Evolutionary conservation across 2,888 invertebrate genomes (phyloP), one percentile per base, ranked within the genome.

Genomic region (Branchinecta sandiegonensis): DNA sequence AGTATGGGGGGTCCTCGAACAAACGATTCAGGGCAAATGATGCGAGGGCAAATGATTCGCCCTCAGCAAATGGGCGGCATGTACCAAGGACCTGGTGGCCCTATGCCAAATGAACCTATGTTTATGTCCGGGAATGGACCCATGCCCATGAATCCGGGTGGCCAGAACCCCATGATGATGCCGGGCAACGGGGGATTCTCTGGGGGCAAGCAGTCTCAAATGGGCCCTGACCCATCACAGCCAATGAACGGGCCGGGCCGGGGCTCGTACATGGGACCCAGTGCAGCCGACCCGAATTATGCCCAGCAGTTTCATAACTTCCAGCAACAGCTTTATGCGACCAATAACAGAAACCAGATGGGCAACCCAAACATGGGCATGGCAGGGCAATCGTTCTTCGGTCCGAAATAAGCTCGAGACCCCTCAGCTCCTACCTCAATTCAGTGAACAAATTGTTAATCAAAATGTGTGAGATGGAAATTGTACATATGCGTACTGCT

Each of bases 231-330:
- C 14, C 65, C 70, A 47, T 48, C 50, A 11, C 46, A 48, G 64
- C 63, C 48, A 23, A 46, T 47, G 10, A 65, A 67, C n/a, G 71
- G 50, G 64, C 74, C 83, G 71, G 81, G 80, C 73, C 88, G 88
- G 77, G 86, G 85, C 73, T 80, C 81, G 64, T 92, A 90, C 77
- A 87, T 89, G 69, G 89, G 89, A 47, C 90, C 90, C 10, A 88
- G 74, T 48, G 89, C 91, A 70, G 86, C 88, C 66, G 93, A 94
- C 80, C 89, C 93, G 13, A 90, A 90, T 77, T 94, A 94, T 81
- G 93, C 92, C 76, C 91, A 91, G 79, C 93, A 93, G 82, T 94
- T 89, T 81, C 93, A 93, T 80, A 90, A 93, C 80, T 94, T 94
- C 82, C 94, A 94, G 77, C 94, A 94, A 78, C 93, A 93, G 79